phyloP scores from a whole-genome alignment of 2,797 vertebrate species.

The Halcyon chelicuti region DNA sequence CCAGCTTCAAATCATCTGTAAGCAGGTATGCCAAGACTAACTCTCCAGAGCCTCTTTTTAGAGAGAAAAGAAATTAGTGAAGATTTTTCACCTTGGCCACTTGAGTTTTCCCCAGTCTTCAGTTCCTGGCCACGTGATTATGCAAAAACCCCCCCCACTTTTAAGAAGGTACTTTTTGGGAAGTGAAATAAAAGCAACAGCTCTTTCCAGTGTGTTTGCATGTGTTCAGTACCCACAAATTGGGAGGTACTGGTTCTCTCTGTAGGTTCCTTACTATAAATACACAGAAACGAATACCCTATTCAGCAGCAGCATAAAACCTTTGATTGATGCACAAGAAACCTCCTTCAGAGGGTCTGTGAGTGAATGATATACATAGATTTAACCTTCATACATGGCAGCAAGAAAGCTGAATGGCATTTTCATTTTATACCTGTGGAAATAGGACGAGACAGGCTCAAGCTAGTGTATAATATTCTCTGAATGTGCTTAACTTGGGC shows the following conservation, averaged over 20 bases:
- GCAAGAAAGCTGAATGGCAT: background rate
- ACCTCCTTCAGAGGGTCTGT: background rate
- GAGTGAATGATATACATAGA: background rate
- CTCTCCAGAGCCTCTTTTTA: background rate
- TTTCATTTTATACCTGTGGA: constrained; percentile 15
- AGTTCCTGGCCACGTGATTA: background rate
- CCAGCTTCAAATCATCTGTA: background rate
- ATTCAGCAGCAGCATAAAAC: background rate
- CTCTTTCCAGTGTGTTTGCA: background rate
- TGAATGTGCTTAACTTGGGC: background rate
- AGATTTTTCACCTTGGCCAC: background rate
- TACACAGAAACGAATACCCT: background rate
- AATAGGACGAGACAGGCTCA: background rate
- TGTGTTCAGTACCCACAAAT: background rate
- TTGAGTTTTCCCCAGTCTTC: background rate
- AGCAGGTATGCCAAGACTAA: background rate
- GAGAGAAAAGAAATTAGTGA: background rate
- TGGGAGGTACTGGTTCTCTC: background rate
- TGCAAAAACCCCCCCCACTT: background rate
- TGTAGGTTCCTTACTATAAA: background rate
- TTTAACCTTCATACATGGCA: background rate
- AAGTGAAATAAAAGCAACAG: background rate
- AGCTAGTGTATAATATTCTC: background rate
- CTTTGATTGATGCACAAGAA: background rate
- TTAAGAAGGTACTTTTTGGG: background rate